Base-by-base conservation (phyloP, 2,888 invertebrate genomes). In the Epistrophella euchroma region DNA sequence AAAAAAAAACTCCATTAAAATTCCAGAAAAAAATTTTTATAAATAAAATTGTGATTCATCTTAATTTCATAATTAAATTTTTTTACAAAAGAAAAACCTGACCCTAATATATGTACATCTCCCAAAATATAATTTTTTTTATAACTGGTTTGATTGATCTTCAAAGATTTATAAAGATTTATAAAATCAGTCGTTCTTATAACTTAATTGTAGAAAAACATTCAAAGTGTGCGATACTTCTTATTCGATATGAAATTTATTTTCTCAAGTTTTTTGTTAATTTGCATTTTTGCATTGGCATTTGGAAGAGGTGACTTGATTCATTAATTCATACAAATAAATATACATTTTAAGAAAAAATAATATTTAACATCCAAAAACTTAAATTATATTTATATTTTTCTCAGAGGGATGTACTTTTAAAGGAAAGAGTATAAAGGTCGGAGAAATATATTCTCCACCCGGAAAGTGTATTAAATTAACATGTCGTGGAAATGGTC, bases 191-290 rank as follows among this genome's bases (percentile, higher is more conserved):
- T 64, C 25, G 28, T 2, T 64, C 7, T 28, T 25, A 7, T 2
- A 43, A 45, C 11, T 45, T 43, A 40, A n/a, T 64, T 47, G 7
- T 11, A 7, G n/a, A 60, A 60, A 3, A 60, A 47, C 25, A 6
- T 43, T 64, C 25, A n/a, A 11, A 2, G 45, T 45, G 43, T 28
- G n/a, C 17, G 17, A 11, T 43, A 43, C 15, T 68, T n/a, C n/a
- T n/a, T n/a, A n/a, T n/a, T n/a, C 15, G 19, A 17, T 15, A 68
- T 68, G 68, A 68, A 68, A 68, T 22, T 68, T 13, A 32, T 37
- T 10, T 50, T 68, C 5, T 13, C 19, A 7, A 17, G 9, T 17
- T 25, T 68, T 4, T 19, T 68, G 32, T 52, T 68, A 5, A 17
- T 47, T 11, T 64, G 45, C 45, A 47, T 37, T 35, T 37, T 60